These are phyloP conservation scores for Mastomys coucha DNA, from an alignment of 2,113 vertebrate species.

Conservation along the genomic window DNA sequence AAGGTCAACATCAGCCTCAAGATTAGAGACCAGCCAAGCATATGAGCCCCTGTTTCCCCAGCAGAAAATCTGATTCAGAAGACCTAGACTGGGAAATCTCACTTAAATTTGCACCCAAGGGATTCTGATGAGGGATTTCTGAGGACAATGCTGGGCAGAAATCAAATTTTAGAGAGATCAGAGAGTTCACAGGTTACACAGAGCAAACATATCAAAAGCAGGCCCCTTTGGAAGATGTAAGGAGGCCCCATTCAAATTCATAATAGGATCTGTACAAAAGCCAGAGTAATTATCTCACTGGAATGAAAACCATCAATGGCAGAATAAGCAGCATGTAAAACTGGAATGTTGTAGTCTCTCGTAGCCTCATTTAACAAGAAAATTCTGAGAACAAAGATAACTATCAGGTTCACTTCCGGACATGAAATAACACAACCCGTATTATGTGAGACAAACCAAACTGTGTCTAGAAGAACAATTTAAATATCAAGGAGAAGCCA, in stretches of 20 bases:
- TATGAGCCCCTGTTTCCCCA: background rate
- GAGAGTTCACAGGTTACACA: background rate
- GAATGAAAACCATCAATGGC: conserved; percentile 22
- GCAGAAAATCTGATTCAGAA: background rate
- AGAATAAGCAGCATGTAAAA: conserved; percentile 26
- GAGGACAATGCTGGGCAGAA: background rate
- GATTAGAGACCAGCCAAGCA: background rate
- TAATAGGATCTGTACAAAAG: conserved; percentile 39
- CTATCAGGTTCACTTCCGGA: conserved; percentile 51
- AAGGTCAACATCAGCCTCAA: background rate
- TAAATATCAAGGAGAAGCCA: background rate
- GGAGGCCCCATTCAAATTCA: background rate
- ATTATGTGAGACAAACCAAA: background rate
- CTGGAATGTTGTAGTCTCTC: conserved; percentile 7
- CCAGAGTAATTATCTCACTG: background rate
- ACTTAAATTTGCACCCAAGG: background rate
- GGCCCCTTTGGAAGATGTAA: background rate
- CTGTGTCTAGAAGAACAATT: background rate
- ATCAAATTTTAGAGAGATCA: background rate
- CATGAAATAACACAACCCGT: conserved; percentile 32
- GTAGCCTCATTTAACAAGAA: conserved; percentile 49
- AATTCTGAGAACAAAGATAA: conserved; percentile 38
- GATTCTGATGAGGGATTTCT: background rate
- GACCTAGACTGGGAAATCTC: background rate
- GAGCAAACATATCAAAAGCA: background rate